phyloP scores from a whole-genome alignment of 2,888 invertebrate species.

The Stegophylla sp. region DNA sequence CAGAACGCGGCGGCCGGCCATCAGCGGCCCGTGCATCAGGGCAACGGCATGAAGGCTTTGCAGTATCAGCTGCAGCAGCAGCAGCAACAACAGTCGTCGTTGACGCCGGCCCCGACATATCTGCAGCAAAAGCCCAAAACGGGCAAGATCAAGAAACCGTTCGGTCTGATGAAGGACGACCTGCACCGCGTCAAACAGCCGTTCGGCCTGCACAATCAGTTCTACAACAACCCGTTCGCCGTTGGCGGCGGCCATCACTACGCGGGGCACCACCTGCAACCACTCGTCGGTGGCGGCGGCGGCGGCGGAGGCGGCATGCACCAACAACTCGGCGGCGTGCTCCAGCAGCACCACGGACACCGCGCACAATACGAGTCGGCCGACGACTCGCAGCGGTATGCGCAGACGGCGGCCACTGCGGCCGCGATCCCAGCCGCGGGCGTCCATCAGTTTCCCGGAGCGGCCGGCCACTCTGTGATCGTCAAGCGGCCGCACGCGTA shows the following conservation, averaged over 20 bases:
- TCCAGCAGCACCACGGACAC: constrained; percentile 16
- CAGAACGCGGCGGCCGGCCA: constrained; percentile 38
- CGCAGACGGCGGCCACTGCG: background rate
- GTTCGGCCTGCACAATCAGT: constrained; percentile 37
- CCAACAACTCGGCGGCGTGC: background rate
- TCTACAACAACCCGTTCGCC: constrained; percentile 7
- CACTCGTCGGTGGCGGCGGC: background rate
- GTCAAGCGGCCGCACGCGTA: constrained; percentile 51
- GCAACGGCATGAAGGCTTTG: background rate
- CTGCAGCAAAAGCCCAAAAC: constrained; percentile 29
- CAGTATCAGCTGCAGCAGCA: background rate
- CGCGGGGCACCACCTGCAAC: background rate
- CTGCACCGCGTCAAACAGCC: constrained; percentile 47
- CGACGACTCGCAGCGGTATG: constrained; percentile 35
- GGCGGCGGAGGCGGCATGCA: background rate
- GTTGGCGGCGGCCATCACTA: background rate
- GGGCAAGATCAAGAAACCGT: constrained; percentile 41
- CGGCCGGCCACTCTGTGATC: constrained; percentile 18
- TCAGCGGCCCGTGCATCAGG: constrained; percentile 25
- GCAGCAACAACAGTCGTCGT: background rate
- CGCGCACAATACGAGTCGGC: constrained; percentile 1
- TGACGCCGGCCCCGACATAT: background rate
- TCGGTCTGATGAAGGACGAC: constrained; percentile 31
- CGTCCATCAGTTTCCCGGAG: constrained; percentile 3
- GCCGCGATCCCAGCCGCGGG: background rate